Evolutionary conservation across 1,140 invertebrate species (phyloP), one percentile per base, ranked within the genome.

Genomic region (Chionoecetes opilio): DNA sequence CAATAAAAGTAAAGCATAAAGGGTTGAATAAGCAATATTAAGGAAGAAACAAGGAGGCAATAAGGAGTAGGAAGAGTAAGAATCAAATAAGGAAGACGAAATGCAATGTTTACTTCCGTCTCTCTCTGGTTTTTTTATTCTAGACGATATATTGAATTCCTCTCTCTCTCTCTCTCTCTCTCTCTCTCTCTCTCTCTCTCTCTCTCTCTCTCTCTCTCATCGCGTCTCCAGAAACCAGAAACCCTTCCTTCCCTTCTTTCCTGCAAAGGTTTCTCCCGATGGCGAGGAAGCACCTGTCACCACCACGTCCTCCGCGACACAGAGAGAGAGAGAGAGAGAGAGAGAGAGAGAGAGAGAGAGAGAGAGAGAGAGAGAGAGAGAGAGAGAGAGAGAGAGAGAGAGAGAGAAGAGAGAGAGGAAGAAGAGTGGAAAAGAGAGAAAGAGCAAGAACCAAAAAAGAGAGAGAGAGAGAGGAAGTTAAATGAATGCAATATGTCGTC

Each of bases 271-370:
- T 87, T 37, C 32, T 38, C 85, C 37, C 37, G 11, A 3, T 34
- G 2, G 17, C 37, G 11, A 35, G 34, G 32, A 87, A 35, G 34
- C 37, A 35, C 85, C 85, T 87, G 32, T 87, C 85, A 37, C 85
- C 85, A 26, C 37, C 32, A 37, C 85, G 14, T 38, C 85, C 37
- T 38, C 85, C 37, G 32, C 37, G 31, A 35, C 32, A 88, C 32
- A 88, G 32, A 41, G 32, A 88, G 86, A 88, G 32, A 41, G 86
- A 88, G 86, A 88, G 38, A 41, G 86, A 32, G 86, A 88, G 38
- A 88, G 86, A 88, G 31, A 88, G 85, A 38, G 85, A 87, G 85
- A 87, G 37, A 38, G 85, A 35, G 29, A 88, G 26, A 38, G 86
- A 35, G 31, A 88, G 86, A 88, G 34, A 88, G 86, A 88, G 34